Evolutionary conservation across 2,113 vertebrate species (phyloP), one percentile per base, ranked within the genome.

Genomic region (Galemys pyrenaicus): DNA sequence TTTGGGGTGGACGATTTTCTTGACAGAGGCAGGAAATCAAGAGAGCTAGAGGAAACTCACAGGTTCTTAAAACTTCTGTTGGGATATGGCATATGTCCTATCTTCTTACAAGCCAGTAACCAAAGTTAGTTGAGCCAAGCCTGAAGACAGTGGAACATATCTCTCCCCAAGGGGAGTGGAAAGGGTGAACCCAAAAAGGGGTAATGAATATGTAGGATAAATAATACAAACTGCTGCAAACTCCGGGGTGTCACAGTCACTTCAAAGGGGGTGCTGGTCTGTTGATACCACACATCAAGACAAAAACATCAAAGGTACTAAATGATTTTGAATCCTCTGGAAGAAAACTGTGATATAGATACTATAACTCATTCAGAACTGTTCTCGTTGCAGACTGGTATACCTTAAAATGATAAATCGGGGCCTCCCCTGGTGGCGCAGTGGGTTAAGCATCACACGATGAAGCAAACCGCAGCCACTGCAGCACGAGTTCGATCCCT

Each of bases 381-480:
- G 75, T 67, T 62, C 79, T 83, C 1, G 0, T 16, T 81, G n/a
- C 51, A 77, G 77, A 81, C 56, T 4, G 4, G n/a, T 60, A 30
- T 46, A 46, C 54, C 56, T 89, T 68, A 81, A 94, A 73, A 82
- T 35, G 91, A 96, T n/a, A n/a, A n/a, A n/a, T n/a, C n/a, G n/a
- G n/a, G n/a, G n/a, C n/a, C n/a, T n/a, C n/a, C n/a, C n/a, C n/a
- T n/a, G n/a, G n/a, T n/a, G n/a, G n/a, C n/a, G n/a, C n/a, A n/a
- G n/a, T n/a, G n/a, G n/a, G n/a, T n/a, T n/a, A n/a, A n/a, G n/a
- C n/a, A n/a, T n/a, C n/a, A n/a, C n/a, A n/a, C n/a, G n/a, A n/a
- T n/a, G n/a, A n/a, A n/a, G n/a, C n/a, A n/a, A n/a, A n/a, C n/a
- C n/a, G n/a, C n/a, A n/a, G n/a, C n/a, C n/a, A n/a, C n/a, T n/a